A percentile compares a stretch with the other conserved stretches of the same genome.
These are phyloP conservation scores for Sceliomorpha sp. DNA, from an alignment of 2,888 invertebrate genomes.

Conservation along the genomic window DNA sequence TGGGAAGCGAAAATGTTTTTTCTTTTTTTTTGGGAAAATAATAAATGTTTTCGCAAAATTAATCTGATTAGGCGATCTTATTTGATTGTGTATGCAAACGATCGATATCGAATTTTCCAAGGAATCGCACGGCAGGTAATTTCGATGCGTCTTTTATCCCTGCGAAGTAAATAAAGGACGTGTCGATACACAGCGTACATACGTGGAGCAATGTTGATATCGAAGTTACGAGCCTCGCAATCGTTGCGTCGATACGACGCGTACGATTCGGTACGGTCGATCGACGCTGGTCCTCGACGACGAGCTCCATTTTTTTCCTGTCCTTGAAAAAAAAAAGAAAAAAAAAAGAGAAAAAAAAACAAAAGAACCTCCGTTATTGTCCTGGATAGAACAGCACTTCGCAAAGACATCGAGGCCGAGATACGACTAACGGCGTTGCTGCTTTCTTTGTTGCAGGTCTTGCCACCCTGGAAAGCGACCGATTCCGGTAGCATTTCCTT, in stretches of 20 bases:
- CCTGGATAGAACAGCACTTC: constrained; percentile 45
- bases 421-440: constrained; percentile 40
- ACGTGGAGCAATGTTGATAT: constrained; percentile 14
- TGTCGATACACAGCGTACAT: not conserved
- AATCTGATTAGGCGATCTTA: too few relatives aligned
- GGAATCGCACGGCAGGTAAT: too few relatives aligned
- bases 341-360: constrained; percentile 51
- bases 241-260: constrained; percentile 23
- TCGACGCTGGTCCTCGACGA: constrained; percentile 46
- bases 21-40: too few relatives aligned
- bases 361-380: constrained; percentile 50
- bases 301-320: constrained; percentile 48
- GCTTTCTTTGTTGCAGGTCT: constrained; percentile 83
- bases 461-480: constrained; percentile 95
- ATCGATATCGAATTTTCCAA: constrained; percentile 38
- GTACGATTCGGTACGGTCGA: constrained; percentile 53
- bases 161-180: too few relatives aligned
- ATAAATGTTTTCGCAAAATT: too few relatives aligned
- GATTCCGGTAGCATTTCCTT: constrained; percentile 94
- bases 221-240: constrained; percentile 36
- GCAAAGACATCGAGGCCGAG: constrained; percentile 32
- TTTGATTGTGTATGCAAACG: too few relatives aligned
- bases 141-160: constrained; percentile 37
- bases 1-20: too few relatives aligned
- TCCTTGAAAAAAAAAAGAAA: constrained; percentile 47